Evolutionary conservation across 2,797 vertebrate genomes (phyloP).

Genomic region (Scolopax rusticola): DNA sequence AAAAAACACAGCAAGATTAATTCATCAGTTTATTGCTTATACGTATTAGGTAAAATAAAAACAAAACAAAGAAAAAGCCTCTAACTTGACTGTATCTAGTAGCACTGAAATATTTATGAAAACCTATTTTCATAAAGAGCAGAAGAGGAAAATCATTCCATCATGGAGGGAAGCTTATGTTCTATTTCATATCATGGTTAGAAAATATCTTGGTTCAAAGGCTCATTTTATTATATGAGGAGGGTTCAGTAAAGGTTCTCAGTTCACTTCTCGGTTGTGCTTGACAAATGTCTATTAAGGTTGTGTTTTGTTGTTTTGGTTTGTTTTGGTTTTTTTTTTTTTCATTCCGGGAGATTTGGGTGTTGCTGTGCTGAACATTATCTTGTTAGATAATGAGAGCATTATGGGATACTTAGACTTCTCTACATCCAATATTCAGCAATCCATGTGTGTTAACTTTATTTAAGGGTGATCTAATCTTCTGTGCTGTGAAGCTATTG

Average conservation of each 20-base stretch:
- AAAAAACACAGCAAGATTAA: background rate
- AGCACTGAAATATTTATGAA: background rate
- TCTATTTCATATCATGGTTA: background rate
- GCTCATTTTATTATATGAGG: background rate
- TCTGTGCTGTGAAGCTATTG: background rate
- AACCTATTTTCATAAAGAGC: background rate
- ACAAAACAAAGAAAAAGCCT: background rate
- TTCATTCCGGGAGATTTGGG: background rate
- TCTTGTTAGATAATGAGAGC: background rate
- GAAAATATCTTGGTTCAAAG: background rate
- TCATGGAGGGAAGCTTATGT: background rate
- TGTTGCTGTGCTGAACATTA: background rate
- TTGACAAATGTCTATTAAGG: background rate
- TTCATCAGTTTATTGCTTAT: background rate
- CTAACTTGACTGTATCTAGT: background rate
- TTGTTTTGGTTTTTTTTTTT: background rate
- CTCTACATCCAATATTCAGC: background rate
- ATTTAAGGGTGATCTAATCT: background rate
- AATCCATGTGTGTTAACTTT: background rate
- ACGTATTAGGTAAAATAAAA: background rate
- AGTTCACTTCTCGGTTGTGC: background rate
- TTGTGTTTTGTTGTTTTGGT: background rate
- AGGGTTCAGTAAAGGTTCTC: background rate
- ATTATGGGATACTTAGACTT: background rate
- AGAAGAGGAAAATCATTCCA: background rate